Conservation (phyloP, 2,113 vertebrate species). For the human (Homo sapiens) region GRCh38 chr14:44830001-44830500, state of each 20-base stretch:
- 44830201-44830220: constrained; percentile 36
- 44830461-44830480: background rate
- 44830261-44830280: constrained; percentile 9
- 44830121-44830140: constrained; percentile 39
- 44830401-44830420: background rate
- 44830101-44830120: constrained; percentile 59
- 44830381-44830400: background rate
- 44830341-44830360: background rate
- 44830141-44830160: constrained; percentile 50
- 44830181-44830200: constrained; percentile 41
- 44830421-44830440: constrained; percentile 3
- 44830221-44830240: constrained; percentile 46
- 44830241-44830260: background rate
- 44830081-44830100: constrained; percentile 44
- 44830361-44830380: background rate
- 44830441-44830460: background rate
- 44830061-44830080: constrained; percentile 62
- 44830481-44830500: background rate
- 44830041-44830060: constrained; percentile 6
- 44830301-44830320: background rate
- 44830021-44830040: constrained; percentile 55
- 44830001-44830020: constrained; percentile 24
- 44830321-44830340: background rate
- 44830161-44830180: constrained; percentile 7
- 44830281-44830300: background rate